Percentiles rank a stretch among this genome's conserved stretches.
These are phyloP conservation scores for Ctenicera cuprea DNA, from an alignment of 2,888 invertebrate species.

Conservation along the genomic window DNA sequence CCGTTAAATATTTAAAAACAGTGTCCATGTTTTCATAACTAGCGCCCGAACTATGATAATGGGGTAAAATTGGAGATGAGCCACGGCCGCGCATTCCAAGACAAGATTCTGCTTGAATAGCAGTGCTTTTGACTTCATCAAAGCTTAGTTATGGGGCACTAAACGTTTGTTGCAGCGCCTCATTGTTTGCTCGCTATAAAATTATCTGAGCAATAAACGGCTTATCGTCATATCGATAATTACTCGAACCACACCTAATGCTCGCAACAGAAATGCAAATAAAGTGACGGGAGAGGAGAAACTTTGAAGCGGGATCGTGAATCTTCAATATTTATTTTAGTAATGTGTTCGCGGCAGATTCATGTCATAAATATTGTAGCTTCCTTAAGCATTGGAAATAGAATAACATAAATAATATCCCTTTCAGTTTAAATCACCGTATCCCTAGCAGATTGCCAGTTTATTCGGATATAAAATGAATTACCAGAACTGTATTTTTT, in stretches of 20 bases:
- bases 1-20: not conserved
- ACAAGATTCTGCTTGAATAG: slow-evolving; percentile 2
- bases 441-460: slow-evolving; percentile 32
- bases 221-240: slow-evolving; percentile 21
- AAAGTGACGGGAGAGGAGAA: slow-evolving; percentile 23
- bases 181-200: slow-evolving; percentile 15
- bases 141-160: slow-evolving; percentile 5
- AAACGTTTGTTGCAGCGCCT: slow-evolving; percentile 11
- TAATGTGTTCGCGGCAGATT: slow-evolving; percentile 40
- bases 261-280: slow-evolving; percentile 32
- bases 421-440: slow-evolving; percentile 41
- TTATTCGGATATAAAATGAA: slow-evolving; percentile 22
- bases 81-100: slow-evolving; percentile 11
- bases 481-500: not conserved
- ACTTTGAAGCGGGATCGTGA: slow-evolving; percentile 38
- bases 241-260: slow-evolving; percentile 24
- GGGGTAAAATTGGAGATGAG: slow-evolving; percentile 25
- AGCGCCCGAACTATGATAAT: slow-evolving; percentile 14
- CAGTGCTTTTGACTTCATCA: slow-evolving; percentile 10
- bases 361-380: slow-evolving; percentile 38
- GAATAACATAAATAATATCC: slow-evolving; percentile 45
- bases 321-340: slow-evolving; percentile 43
- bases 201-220: slow-evolving; percentile 19
- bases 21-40: not conserved
- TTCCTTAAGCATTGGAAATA: slow-evolving; percentile 43